These are phyloP conservation scores for Notothenia coriiceps DNA, from an alignment of 2,113 vertebrate genomes.

Conservation along the genomic window DNA sequence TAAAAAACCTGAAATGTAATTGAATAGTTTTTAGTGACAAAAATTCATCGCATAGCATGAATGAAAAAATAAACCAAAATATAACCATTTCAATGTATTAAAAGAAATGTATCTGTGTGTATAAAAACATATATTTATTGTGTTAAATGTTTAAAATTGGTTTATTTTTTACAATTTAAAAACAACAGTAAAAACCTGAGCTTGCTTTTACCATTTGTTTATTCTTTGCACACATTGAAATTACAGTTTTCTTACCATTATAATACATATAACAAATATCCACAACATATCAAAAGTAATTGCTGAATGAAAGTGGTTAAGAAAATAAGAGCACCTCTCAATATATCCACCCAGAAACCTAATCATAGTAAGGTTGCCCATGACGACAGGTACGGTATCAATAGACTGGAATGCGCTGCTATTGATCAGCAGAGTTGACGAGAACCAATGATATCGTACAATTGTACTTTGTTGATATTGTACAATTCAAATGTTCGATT, in stretches of 20 bases:
- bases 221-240: slow-evolving; percentile 62
- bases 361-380: slow-evolving; percentile 64
- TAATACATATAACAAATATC: slow-evolving; percentile 50
- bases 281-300: slow-evolving; percentile 77
- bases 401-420: slow-evolving; percentile 40
- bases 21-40: too few species aligned
- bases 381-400: slow-evolving; percentile 73
- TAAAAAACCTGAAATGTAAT: too few species aligned
- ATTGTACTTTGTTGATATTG: slow-evolving; percentile 28
- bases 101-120: too few species aligned
- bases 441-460: slow-evolving; percentile 12
- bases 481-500: not conserved
- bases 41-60: too few species aligned
- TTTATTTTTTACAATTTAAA: too few species aligned
- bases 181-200: too few species aligned
- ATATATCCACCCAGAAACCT: slow-evolving; percentile 50
- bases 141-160: too few species aligned
- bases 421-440: slow-evolving; percentile 45
- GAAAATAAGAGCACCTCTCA: slow-evolving; percentile 64
- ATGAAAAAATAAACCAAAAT: too few species aligned
- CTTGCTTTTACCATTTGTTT: slow-evolving; percentile 49
- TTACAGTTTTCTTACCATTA: slow-evolving; percentile 58
- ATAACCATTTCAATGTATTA: too few species aligned
- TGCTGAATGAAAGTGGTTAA: slow-evolving; percentile 48
- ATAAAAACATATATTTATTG: too few species aligned